Base-by-base conservation (phyloP, 2,888 invertebrate species). In the Liopterus haemorrhoidalis region DNA sequence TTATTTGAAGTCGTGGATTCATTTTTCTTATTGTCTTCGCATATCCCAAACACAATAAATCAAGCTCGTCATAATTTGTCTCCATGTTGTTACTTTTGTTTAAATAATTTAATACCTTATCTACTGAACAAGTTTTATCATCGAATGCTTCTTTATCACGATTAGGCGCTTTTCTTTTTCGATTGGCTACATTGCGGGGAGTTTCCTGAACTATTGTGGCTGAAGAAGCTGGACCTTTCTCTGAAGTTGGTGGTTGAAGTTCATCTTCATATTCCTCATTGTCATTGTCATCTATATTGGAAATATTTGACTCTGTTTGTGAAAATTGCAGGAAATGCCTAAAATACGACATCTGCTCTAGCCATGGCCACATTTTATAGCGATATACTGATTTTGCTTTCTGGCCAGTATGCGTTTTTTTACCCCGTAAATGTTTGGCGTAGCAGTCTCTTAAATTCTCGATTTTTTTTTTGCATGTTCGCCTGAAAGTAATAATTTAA, bases 291-390 rank as follows among this genome's bases (percentile, higher is more conserved):
- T 31, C 14, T 3, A 15, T 2, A 5, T 31, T 31, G 8, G n/a
- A 2, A 12, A 48, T 32, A 38, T 49, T 49, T 1, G 48, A 48
- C 11, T 21, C 15, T 12, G 49, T 49, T 40, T 44, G 35, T 4
- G 44, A 48, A 45, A 44, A 49, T 15, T 8, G 11, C 35, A 49
- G n/a, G 41, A 32, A 41, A 21, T 37, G 37, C 12, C 35, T 18
- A 27, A 50, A 51, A 15, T n/a, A 14, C 18, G 21, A 19, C 49
- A 51, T 49, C 5, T 44, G 46, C 4, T 43, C 31, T 16, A 49
- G 41, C 24, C 38, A 38, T 15, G 31, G 38, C 38, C 44, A 38
- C 8, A 32, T 38, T 30, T 44, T 44, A 18, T 44, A 44, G 5
- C 45, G 38, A 31, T n/a, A 8, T n/a, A 45, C 9, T 11, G 15